Evolutionary conservation across 2,113 vertebrate species (phyloP), one percentile per base, ranked within the genome.

Genomic region (Probosciger aterrimus): DNA sequence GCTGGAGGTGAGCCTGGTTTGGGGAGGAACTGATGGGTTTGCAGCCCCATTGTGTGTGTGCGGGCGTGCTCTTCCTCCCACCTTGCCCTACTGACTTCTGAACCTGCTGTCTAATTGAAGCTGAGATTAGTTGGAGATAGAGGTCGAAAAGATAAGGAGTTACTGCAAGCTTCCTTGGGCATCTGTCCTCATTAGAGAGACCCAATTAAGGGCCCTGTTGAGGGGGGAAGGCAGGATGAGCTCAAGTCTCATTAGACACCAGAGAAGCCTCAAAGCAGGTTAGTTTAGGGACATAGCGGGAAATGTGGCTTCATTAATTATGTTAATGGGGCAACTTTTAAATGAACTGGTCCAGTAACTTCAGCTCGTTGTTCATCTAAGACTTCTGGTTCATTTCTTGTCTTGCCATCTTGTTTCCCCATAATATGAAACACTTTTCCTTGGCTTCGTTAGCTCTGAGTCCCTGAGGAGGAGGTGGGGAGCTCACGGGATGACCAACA

Each of bases 401-500:
- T 12, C 47, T 52, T 57, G 15, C n/a, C 25, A 7, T 47, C 80
- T 74, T 60, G 27, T 44, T 86, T 75, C 35, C 57, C 44, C 14
- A 4, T 31, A 15, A 50, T 7, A 27, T 9, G 33, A n/a, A 84
- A 35, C 20, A 3, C 59, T 84, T 64, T 33, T 39, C 30, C 52
- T 49, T 11, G 11, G 39, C 53, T 74, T 49, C 2, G 0, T 60
- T 33, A 43, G 24, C 67, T 70, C 33, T 7, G 60, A 46, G 65
- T 25, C 43, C 25, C 46, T 1, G 2, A 11, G 77, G 39, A 50
- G 55, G 28, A 7, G 37, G 52, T 10, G 47, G 33, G 64, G 46
- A 69, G 64, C 75, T 62, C 41, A 1, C 0, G 1, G n/a, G 59
- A 17, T 23, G 46, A 20, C 79, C 7, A 14, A 6, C 1, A 1